phyloP scores from a whole-genome alignment of 2,888 invertebrate species.

The Branchinecta sandiegonensis region DNA sequence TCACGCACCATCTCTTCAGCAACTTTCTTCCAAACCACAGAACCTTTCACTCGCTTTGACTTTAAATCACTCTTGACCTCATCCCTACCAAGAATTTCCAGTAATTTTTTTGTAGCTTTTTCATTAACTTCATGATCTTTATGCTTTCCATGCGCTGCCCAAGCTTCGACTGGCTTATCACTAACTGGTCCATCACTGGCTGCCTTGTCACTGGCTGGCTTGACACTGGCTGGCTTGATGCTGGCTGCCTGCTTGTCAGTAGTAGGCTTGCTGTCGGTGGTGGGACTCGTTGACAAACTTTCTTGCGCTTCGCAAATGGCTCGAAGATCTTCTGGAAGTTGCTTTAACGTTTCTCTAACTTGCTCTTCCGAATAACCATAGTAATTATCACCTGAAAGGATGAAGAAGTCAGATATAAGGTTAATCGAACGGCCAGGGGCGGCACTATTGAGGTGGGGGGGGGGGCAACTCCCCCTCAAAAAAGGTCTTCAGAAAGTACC shows the following conservation, averaged over 20 bases:
- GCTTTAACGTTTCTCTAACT: neutral
- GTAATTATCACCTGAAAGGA: neutral
- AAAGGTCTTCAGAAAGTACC: no score
- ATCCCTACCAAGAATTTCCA: neutral
- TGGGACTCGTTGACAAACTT: neutral
- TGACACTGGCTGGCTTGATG: neutral
- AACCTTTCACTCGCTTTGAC: neutral
- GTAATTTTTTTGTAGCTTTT: neutral
- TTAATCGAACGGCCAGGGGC: no score
- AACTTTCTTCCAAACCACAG: neutral
- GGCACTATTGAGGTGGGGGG: no score
- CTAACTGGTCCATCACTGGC: constrained; percentile 8
- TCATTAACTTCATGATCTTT: neutral
- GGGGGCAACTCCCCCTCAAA: no score
- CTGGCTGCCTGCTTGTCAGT: neutral
- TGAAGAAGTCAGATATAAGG: no score
- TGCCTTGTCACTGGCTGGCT: neutral
- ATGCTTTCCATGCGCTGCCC: neutral
- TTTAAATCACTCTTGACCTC: neutral
- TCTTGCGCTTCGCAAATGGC: neutral
- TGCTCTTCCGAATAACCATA: neutral
- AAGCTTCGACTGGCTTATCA: neutral
- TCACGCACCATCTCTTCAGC: neutral
- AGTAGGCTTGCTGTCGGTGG: neutral
- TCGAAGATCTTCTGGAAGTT: neutral